Evolutionary conservation across 2,797 vertebrate genomes (phyloP).

Genomic region (Tinamus major): DNA sequence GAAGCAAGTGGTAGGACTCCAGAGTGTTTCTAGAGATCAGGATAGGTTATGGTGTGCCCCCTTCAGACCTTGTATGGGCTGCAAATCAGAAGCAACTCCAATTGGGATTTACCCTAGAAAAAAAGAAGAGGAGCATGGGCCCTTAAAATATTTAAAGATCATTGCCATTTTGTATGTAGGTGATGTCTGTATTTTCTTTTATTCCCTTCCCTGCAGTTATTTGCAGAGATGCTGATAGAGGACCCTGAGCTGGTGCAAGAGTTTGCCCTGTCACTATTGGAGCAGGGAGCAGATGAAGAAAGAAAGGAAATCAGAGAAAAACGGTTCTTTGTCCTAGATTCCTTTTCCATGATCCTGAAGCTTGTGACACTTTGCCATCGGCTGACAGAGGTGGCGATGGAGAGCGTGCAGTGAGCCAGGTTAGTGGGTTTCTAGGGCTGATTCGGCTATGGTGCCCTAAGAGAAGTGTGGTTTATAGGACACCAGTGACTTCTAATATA

Average conservation of each 20-base stretch:
- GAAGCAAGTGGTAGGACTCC: not conserved
- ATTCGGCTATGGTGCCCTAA: not conserved
- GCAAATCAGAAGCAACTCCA: not conserved
- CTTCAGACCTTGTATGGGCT: not conserved
- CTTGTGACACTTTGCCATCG: slow-evolving; percentile 77
- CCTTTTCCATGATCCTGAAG: slow-evolving; percentile 80
- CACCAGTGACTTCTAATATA: not conserved
- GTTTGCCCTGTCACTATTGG: slow-evolving; percentile 67
- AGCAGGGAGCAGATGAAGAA: slow-evolving; percentile 49
- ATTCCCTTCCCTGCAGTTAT: slow-evolving; percentile 75
- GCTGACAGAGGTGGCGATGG: slow-evolving; percentile 75
- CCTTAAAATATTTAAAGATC: not conserved
- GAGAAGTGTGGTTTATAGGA: not conserved
- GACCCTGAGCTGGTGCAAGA: slow-evolving; percentile 78
- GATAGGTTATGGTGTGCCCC: not conserved
- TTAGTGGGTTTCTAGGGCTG: slow-evolving; percentile 42
- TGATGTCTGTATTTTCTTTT: not conserved
- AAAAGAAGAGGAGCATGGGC: not conserved
- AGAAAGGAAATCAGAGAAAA: slow-evolving; percentile 70
- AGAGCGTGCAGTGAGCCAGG: slow-evolving; percentile 75
- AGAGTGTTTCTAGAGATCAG: not conserved
- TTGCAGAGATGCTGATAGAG: slow-evolving; percentile 78
- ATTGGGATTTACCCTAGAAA: not conserved
- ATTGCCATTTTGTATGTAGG: not conserved
- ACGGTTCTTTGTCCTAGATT: slow-evolving; percentile 72